Evolutionary conservation across 2,888 invertebrate species (phyloP).

Genomic region (Busseola fusca): DNA sequence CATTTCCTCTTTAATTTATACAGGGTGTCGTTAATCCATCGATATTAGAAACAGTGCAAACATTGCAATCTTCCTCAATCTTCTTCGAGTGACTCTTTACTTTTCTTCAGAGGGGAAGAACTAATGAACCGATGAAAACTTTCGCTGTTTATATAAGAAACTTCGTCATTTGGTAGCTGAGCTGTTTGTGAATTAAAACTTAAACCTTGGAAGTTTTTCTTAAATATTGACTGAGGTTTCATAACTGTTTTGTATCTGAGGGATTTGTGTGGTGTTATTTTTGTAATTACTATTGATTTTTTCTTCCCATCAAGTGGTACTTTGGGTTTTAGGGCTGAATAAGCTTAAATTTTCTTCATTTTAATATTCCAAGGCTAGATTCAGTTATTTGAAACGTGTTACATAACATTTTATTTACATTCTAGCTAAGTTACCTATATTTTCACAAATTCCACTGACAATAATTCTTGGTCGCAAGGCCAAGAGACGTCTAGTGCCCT

Average conservation of each 20-base stretch:
- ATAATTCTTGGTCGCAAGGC: conserved; percentile 3
- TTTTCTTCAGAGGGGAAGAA: conserved; percentile 69
- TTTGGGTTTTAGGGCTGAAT: background rate
- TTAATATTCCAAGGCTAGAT: background rate
- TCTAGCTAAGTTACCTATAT: background rate
- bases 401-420: background rate
- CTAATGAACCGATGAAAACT: conserved; percentile 81
- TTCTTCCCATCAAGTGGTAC: background rate
- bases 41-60: conserved; percentile 83
- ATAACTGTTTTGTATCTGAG: conserved; percentile 1
- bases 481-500: background rate
- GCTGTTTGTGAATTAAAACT: conserved; percentile 51
- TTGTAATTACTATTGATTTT: background rate
- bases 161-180: conserved; percentile 59
- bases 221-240: conserved; percentile 34
- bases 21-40: conserved; percentile 83
- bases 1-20: conserved; percentile 83
- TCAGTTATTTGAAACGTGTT: too few species aligned
- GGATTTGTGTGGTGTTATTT: background rate
- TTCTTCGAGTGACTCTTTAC: conserved; percentile 64
- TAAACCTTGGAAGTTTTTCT: conserved; percentile 40
- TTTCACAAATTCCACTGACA: background rate
- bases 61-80: conserved; percentile 71
- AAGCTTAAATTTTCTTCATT: background rate
- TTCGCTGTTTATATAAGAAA: conserved; percentile 64